These are phyloP conservation scores for Salvator merianae DNA, from an alignment of 2,113 vertebrate species.

Conservation along the genomic window DNA sequence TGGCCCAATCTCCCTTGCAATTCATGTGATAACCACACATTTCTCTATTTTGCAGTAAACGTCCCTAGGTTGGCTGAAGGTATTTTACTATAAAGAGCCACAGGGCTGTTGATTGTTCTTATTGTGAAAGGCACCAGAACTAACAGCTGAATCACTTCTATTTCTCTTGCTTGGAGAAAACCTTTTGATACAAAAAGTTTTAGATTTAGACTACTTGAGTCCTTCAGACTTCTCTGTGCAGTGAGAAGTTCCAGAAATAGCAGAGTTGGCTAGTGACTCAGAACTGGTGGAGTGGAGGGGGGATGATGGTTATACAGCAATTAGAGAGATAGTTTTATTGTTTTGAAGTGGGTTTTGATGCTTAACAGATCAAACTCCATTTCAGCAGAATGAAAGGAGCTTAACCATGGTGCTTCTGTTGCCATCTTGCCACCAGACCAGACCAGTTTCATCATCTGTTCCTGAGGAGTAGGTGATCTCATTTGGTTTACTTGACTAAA, in stretches of 20 bases:
- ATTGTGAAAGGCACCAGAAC: conserved; percentile 22
- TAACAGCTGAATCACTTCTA: conserved; percentile 46
- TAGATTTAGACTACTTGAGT: not conserved
- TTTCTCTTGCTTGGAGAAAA: conserved; percentile 55
- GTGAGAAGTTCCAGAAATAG: not conserved
- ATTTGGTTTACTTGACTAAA: not conserved
- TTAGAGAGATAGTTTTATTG: too few relatives aligned
- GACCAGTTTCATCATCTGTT: too few relatives aligned
- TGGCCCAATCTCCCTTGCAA: conserved; percentile 44
- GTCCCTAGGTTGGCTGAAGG: conserved; percentile 24
- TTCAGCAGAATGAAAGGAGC: too few relatives aligned
- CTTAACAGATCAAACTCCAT: too few relatives aligned
- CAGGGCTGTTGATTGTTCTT: not conserved
- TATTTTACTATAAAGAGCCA: conserved; percentile 15
- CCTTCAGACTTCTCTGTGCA: not conserved
- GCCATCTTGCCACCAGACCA: too few relatives aligned
- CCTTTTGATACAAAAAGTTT: conserved; percentile 9
- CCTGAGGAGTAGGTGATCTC: not conserved
- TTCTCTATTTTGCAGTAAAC: conserved; percentile 38
- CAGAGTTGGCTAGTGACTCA: too few relatives aligned
- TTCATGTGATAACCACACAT: conserved; percentile 35
- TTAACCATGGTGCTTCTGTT: too few relatives aligned
- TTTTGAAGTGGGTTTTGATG: too few relatives aligned
- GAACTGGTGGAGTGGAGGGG: too few relatives aligned
- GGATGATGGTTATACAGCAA: too few relatives aligned